phyloP scores from a whole-genome alignment of 2,797 vertebrate species.

The Prunella strophiata region DNA sequence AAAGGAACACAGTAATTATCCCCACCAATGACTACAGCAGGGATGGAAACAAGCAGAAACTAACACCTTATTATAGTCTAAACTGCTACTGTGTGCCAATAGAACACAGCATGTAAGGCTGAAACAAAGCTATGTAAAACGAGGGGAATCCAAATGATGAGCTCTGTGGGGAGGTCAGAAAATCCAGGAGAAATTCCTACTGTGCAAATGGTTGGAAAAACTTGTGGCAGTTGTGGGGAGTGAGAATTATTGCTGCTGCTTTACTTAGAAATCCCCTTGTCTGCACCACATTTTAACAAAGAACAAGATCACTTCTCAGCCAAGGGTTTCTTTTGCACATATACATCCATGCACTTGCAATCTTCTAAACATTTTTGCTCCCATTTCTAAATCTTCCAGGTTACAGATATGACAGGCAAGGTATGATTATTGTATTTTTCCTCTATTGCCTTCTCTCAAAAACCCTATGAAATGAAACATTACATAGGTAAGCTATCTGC shows the following conservation, averaged over 20 bases:
- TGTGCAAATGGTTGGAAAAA: background rate
- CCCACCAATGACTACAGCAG: background rate
- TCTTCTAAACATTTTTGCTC: background rate
- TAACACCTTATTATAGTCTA: background rate
- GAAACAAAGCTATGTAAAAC: background rate
- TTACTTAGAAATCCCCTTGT: background rate
- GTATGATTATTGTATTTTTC: slow-evolving; percentile 24
- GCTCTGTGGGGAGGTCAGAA: background rate
- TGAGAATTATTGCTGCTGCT: background rate
- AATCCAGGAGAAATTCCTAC: background rate
- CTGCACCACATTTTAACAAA: background rate
- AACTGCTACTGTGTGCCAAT: background rate
- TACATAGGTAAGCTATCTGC: slow-evolving; percentile 37
- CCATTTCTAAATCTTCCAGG: background rate
- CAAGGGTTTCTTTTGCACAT: background rate
- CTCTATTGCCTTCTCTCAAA: slow-evolving; percentile 7
- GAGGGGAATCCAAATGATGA: background rate
- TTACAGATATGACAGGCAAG: background rate
- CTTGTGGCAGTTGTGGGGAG: background rate
- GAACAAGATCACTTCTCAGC: background rate
- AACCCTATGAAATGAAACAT: slow-evolving; percentile 10
- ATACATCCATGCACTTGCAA: background rate
- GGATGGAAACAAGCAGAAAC: background rate
- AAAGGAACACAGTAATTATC: background rate
- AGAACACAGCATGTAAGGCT: background rate